Base-by-base conservation (phyloP, 2,888 invertebrate genomes). In the Torymus texanus region DNA sequence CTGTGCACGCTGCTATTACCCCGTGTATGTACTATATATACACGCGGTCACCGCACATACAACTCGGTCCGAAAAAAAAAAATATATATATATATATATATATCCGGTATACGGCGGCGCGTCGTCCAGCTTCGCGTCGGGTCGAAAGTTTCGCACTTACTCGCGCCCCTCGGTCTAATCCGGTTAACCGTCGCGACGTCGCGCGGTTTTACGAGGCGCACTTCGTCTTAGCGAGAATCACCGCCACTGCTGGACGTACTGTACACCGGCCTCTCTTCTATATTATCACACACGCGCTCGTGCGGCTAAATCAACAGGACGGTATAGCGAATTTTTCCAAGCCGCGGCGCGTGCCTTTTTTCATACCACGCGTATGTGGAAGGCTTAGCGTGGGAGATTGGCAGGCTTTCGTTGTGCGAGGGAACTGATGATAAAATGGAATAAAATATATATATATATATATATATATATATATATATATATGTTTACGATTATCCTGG, bases 141-240 rank as follows among this genome's bases (percentile, higher is more conserved):
- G 29, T 51, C 51, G 65, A 70, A 75, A 79, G 16, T 79, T 79
- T 59, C n/a, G 59, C 61, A 59, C 65, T 78, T 55, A 62, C n/a
- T 51, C 14, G 14, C 58, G 21, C 41, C 58, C 10, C 55, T 50
- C 24, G 50, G 56, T 59, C 58, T 80, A 80, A 80, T 80, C 72
- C 72, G 67, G 24, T 72, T 72, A 75, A 76, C 59, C 65, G 62
- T 61, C 59, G 75, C 66, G 72, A 67, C 65, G 75, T 73, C 78
- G 71, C 71, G 61, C 55, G 72, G 51, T 68, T 80, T 80, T 80
- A 76, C 75, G 79, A 73, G 65, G 21, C n/a, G 63, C 56, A 67
- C 72, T 80, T 72, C 62, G 51, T 75, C 59, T 75, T 62, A 12
- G 24, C 3, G 21, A 5, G 50, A 24, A 14, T 13, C 13, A 12